Evolutionary conservation across 2,113 vertebrate species (phyloP), one percentile per base, ranked within the genome.

Genomic region (Bostrychus sinensis): DNA sequence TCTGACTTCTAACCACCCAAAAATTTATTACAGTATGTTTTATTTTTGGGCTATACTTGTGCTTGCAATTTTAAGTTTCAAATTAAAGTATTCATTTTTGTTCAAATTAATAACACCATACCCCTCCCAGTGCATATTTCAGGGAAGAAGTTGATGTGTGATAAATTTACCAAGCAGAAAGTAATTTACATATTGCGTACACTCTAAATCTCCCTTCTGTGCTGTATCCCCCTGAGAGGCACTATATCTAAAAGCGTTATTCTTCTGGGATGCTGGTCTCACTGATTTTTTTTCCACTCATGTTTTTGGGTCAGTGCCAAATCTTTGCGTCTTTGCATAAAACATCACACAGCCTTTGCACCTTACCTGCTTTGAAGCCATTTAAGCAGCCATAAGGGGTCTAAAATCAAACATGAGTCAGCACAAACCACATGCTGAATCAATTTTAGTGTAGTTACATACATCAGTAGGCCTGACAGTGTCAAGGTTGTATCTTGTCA

Each of bases 301-400:
- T 66, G 28, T 62, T 75, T 75, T 71, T 74, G 80, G 76, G 63
- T 41, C 48, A 62, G 75, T 66, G 72, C 77, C 72, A 79, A 62
- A 64, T 76, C 43, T 51, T 65, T 58, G 45, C 81, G 79, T 83
- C 53, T 57, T 56, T 80, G 66, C 66, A 82, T 75, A 72, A 84
- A 84, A 77, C 75, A 85, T 83, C 42, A 71, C 56, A 56, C 70
- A 58, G 60, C 48, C 59, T 67, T 56, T 62, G 66, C 72, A 70
- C 56, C 42, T 36, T 70, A 75, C 69, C 70, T 66, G 62, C 78
- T 76, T 71, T 76, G 61, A 60, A 59, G 56, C 58, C 70, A 57
- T 64, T 66, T 72, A 56, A 75, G 63, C 60, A 63, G 51, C 53
- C 23, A 12, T n/a, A 30, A 55, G 2, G 34, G 82, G 80, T n/a